Evolutionary conservation across 2,888 invertebrate species (phyloP), one percentile per base, ranked within the genome.

Genomic region (Stenchaetothrips biformis): DNA sequence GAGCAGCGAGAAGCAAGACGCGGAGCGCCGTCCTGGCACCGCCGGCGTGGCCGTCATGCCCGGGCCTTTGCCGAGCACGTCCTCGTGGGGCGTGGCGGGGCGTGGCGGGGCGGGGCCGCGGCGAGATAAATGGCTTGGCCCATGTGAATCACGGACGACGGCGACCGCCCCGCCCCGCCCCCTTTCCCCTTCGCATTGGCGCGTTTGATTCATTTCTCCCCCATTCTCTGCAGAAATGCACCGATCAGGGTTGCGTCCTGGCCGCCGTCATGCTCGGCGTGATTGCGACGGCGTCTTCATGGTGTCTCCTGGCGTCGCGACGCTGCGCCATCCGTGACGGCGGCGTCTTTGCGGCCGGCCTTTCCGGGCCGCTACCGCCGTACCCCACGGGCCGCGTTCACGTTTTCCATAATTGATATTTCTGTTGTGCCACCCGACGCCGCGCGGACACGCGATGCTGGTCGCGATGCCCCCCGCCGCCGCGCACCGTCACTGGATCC

Each of bases 381-480:
- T 18, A 9, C 59, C 18, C 13, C 59, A 6, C 59, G 59, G 18
- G 59, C 59, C 59, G 59, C 13, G 16, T 59, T 59, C 59, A 59
- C 59, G 59, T 13, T 59, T 59, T 59, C 59, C 59, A 59, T 59
- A 59, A 59, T 59, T 59, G 59, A 59, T 59, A 59, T 59, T 59
- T 59, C 59, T 59, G 59, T 59, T 59, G 59, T 59, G 59, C 59
- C 59, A 59, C 13, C 59, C 59, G 59, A 59, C 18, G 13, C 59
- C 59, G 59, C 25, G 67, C 21, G 21, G 67, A 74, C 67, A 74
- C 67, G 21, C 67, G 67, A 74, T 25, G 25, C 67, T 11, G 67
- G 67, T 21, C 67, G 67, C 25, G 67, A 59, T 59, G 59, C 59
- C 59, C 59, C 59, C 59, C 59, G 59, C 13, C 59, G 59, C 59